Evolutionary conservation across 37 sponge, comb jelly and placozoan species (phyloP), one percentile per base, ranked within the genome.

Genomic region (Crambe crambe): DNA sequence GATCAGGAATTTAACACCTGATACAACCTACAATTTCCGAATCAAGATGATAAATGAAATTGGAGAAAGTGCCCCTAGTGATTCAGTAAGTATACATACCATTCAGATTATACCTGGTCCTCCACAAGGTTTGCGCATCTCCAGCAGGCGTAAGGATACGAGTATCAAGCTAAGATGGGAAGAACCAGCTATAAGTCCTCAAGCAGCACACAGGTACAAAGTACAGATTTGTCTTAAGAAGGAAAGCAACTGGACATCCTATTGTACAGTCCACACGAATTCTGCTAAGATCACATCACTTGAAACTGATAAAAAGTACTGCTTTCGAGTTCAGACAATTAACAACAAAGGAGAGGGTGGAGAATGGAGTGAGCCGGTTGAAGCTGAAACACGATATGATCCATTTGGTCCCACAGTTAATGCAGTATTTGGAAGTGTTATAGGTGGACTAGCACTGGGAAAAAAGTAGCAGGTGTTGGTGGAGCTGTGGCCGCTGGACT

Each of bases 41-140:
- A 27, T 63, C 8, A 8, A 8, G n/a, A 15, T 63, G 64, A 27
- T 25, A 63, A 63, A 63, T 63, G 64, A 63, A 63, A 27, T 63
- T n/a, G 64, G 27, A 25, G 27, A n/a, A 63, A 63, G 64, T 63
- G n/a, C 15, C 26, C 64, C 64, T 25, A 63, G 64, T 63, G 64
- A 63, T 63, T n/a, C 22, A 9, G n/a, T 22, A 25, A 27, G n/a
- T 25, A 27, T 63, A n/a, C 64, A 9, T 25, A n/a, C 64, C 9
- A 25, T 27, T 25, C 22, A 63, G 8, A 25, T 63, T 25, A n/a
- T 63, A 9, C 64, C 64, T 63, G 64, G 64, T 8, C 22, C 15
- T 9, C 64, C 64, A 63, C 26, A 63, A n/a, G 27, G n/a, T n/a
- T 63, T 63, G 22, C 64, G 27, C n/a, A n/a, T 63, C 10, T 54